Base-by-base conservation (phyloP, 2,888 invertebrate genomes). In the Lordiphosa fenestrarum region DNA sequence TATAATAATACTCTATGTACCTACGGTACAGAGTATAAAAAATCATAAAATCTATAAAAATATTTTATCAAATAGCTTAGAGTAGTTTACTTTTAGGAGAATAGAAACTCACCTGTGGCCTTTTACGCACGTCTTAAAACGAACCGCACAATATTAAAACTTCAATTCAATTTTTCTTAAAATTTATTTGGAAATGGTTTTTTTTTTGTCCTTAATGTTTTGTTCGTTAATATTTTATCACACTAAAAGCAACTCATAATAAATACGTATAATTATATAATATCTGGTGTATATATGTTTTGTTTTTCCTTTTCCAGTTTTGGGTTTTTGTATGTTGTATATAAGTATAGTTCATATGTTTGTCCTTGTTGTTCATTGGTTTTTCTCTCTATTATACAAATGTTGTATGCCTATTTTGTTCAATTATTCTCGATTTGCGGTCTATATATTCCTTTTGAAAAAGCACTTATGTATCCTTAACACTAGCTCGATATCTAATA, bases 221-320 rank as follows among this genome's bases (percentile, higher is more conserved):
- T 48, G 44, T 71, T 73, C 62, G 73, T 70, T 80, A 76, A 70
- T 76, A 62, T 70, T 25, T 81, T 76, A 76, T 76, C 76, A 76
- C 76, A 81, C 76, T 76, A 76, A 76, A 76, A 77, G 76, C 76
- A 76, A 76, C 76, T 81, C 81, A 76, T 77, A 76, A 77, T 77
- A 81, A 76, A 81, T 76, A 70, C 67, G 62, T 70, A 75, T 70
- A 70, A 46, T 75, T 78, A 60, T 68, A 49, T 47, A 47, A 39
- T 40, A 44, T 54, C 48, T 63, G 52, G 52, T 69, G 56, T 69
- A 59, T 66, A 49, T 69, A 55, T 66, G 39, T 56, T 25, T 49
- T 44, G n/a, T 61, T n/a, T 61, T 23, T 51, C 7, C 25, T 2
- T 25, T 25, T 25, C 7, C 25, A 25, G 6, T 25, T 3, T 25